phyloP scores from a whole-genome alignment of 2,113 vertebrate species.

The Stomatorhinus ivindoensis region DNA sequence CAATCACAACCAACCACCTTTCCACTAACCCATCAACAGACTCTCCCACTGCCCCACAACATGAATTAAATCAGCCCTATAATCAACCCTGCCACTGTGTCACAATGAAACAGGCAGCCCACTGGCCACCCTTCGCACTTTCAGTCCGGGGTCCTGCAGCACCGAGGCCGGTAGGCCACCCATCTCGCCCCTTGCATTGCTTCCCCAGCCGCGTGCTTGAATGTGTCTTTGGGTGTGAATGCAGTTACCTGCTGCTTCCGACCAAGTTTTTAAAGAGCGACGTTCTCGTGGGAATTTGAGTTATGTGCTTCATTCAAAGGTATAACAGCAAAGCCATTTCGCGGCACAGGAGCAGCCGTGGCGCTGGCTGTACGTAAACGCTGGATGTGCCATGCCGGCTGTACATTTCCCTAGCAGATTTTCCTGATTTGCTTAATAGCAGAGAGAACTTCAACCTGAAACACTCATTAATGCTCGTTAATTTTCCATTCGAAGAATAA shows the following conservation, averaged over 20 bases:
- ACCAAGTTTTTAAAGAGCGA: background rate
- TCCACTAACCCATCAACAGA: background rate
- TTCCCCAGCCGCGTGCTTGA: background rate
- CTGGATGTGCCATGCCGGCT: background rate
- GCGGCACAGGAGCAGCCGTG: background rate
- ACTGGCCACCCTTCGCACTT: background rate
- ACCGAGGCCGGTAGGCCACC: background rate
- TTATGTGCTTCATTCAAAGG: background rate
- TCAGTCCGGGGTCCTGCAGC: background rate
- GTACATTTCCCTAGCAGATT: background rate
- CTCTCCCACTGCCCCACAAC: background rate
- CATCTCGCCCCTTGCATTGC: too few species aligned
- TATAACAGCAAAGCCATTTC: background rate
- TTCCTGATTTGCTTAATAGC: background rate
- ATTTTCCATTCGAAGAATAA: background rate
- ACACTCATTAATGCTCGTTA: background rate
- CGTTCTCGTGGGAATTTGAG: background rate
- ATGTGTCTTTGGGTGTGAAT: background rate
- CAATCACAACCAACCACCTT: background rate
- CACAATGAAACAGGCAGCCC: background rate
- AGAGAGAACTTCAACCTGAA: background rate
- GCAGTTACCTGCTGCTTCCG: background rate
- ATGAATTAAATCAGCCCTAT: background rate
- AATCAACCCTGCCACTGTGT: background rate
- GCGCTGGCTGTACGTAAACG: background rate